A percentile compares a stretch with the other conserved stretches of the same genome.
phyloP scores from a whole-genome alignment of 1,140 invertebrate genomes.

The Apolygus lucorum region DNA sequence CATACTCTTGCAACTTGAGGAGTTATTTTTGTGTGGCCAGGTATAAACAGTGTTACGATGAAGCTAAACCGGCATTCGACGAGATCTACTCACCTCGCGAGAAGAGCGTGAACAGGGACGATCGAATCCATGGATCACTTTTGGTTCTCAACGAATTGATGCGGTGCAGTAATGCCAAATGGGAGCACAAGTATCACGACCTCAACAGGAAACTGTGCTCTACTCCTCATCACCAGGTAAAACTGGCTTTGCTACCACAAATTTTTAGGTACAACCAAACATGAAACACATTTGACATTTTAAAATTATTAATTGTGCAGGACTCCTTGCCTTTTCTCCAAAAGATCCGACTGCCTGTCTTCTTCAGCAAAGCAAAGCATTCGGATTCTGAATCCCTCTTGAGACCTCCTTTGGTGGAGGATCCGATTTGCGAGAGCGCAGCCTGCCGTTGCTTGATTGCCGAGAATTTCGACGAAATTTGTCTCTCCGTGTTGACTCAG shows the following conservation, averaged over 20 bases:
- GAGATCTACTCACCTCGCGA: constrained; percentile 56
- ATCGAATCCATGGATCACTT: constrained; percentile 85
- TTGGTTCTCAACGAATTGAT: constrained; percentile 91
- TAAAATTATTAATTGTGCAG: no score
- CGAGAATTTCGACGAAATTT: constrained; percentile 78
- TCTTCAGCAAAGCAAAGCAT: constrained; percentile 18
- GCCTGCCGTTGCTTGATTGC: constrained; percentile 75
- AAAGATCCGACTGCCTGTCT: constrained; percentile 21
- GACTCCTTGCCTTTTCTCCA: constrained; percentile 19
- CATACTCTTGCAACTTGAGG: no score
- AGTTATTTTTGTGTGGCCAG: constrained; percentile 34
- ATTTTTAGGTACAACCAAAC: no score
- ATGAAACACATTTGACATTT: no score
- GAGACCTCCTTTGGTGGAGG: constrained; percentile 3
- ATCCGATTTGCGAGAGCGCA: constrained; percentile 64
- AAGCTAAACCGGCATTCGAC: constrained; percentile 69
- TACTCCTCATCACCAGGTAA: constrained; percentile 22
- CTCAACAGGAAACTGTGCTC: constrained; percentile 38
- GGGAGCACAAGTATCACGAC: constrained; percentile 72
- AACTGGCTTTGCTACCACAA: no score
- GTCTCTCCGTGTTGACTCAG: constrained; percentile 66
- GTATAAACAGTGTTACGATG: constrained; percentile 81
- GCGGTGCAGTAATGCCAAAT: constrained; percentile 80
- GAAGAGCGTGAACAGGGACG: constrained; percentile 74
- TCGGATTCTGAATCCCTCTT: constrained; percentile 44